Percentiles rank a stretch among this genome's conserved stretches.
phyloP scores from a whole-genome alignment of 1,140 invertebrate species.

The Forficula auricularia region DNA sequence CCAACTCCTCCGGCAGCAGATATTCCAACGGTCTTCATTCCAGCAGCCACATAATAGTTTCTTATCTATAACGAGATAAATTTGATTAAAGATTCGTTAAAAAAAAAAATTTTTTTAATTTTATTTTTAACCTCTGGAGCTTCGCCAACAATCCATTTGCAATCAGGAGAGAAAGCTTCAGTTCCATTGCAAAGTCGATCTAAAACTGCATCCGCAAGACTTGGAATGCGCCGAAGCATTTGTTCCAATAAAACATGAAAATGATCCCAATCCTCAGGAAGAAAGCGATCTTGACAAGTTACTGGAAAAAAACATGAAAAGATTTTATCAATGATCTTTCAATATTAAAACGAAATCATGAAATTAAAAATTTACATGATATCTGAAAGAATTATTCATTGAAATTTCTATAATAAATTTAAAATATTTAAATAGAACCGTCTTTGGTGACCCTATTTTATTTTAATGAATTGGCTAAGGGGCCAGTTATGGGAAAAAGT shows the following conservation, averaged over 20 bases:
- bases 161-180: slow-evolving; percentile 87
- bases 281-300: slow-evolving; percentile 34
- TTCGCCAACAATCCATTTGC: slow-evolving; percentile 83
- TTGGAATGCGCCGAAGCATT: slow-evolving; percentile 66
- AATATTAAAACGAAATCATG: slow-evolving; percentile 3
- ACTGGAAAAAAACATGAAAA: slow-evolving; percentile 20
- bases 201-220: slow-evolving; percentile 46
- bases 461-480: too few species aligned
- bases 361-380: slow-evolving; percentile 6
- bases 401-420: too few species aligned
- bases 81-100: neutral
- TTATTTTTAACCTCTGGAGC: slow-evolving; percentile 52
- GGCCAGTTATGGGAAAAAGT: too few species aligned
- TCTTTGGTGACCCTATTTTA: too few species aligned
- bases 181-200: slow-evolving; percentile 70
- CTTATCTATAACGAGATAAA: slow-evolving; percentile 39
- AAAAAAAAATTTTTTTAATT: neutral
- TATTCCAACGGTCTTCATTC: slow-evolving; percentile 87
- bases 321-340: slow-evolving; percentile 3
- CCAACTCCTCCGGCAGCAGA: slow-evolving; percentile 89
- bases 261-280: slow-evolving; percentile 85
- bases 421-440: too few species aligned
- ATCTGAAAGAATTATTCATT: neutral
- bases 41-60: slow-evolving; percentile 90
- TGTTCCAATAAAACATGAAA: slow-evolving; percentile 79